These are phyloP conservation scores for Myiagra hebetior DNA, from an alignment of 2,113 vertebrate species.

Conservation along the genomic window DNA sequence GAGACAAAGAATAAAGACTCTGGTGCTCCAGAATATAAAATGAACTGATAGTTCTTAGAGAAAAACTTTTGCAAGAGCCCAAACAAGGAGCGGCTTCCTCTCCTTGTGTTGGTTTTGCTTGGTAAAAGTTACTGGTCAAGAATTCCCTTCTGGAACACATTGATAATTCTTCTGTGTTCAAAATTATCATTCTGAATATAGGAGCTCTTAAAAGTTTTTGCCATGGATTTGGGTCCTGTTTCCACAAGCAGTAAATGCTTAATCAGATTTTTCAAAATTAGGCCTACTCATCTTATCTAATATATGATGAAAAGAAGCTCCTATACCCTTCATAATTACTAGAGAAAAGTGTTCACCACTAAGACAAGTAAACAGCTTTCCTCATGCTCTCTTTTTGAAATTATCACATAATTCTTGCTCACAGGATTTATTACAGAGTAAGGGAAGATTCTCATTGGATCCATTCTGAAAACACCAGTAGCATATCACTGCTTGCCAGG, in stretches of 20 bases:
- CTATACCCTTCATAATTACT: neutral
- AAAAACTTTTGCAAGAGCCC: neutral
- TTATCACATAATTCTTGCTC: neutral
- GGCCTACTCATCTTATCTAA: neutral
- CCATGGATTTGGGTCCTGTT: neutral
- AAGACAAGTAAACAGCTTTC: neutral
- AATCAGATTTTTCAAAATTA: neutral
- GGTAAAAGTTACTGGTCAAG: neutral
- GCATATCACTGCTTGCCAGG: neutral
- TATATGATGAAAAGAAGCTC: neutral
- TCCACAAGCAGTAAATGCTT: neutral
- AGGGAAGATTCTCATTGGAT: neutral
- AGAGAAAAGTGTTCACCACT: neutral
- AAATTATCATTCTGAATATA: neutral
- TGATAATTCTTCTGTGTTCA: neutral
- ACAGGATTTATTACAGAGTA: neutral
- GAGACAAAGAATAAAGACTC: neutral
- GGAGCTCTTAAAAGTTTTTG: neutral
- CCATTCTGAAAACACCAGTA: neutral
- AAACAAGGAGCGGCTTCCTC: neutral
- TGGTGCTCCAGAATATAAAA: neutral
- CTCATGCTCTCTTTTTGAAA: neutral
- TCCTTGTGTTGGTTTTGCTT: neutral
- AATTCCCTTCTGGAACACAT: neutral
- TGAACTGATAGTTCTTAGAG: neutral